These are phyloP conservation scores for Amphiprion clarkii DNA, from an alignment of 2,797 vertebrate genomes.

Conservation along the genomic window DNA sequence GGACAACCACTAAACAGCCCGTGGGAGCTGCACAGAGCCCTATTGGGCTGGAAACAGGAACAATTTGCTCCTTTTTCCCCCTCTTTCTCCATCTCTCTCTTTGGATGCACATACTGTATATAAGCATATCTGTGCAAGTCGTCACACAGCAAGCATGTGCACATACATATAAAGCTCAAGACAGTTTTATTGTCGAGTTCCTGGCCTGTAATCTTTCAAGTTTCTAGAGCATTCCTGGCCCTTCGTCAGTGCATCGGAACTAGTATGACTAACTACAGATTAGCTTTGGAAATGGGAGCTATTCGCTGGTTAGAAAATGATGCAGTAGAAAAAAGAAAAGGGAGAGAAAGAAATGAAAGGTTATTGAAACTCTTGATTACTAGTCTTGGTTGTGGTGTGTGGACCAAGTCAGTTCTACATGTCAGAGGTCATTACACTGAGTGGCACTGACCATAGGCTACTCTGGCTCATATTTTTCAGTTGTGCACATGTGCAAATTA, in stretches of 20 bases:
- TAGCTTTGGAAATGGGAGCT: constrained; percentile 61
- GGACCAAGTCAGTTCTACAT: constrained; percentile 26
- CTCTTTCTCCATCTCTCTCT: neutral
- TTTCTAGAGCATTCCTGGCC: constrained; percentile 34
- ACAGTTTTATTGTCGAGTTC: constrained; percentile 27
- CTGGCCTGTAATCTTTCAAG: constrained; percentile 45
- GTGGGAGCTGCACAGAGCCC: constrained; percentile 62
- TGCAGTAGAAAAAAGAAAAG: constrained; percentile 5
- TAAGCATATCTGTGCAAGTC: neutral
- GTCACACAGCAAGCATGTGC: constrained; percentile 2
- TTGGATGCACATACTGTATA: constrained; percentile 11
- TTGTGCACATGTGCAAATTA: neutral
- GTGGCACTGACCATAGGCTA: constrained; percentile 11
- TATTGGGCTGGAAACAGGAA: constrained; percentile 43
- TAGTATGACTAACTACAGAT: constrained; percentile 60
- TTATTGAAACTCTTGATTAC: constrained; percentile 52
- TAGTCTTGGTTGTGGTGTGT: constrained; percentile 33
- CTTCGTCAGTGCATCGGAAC: constrained; percentile 43
- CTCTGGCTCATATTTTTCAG: constrained; percentile 15
- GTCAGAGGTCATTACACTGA: constrained; percentile 33
- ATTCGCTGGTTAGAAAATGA: constrained; percentile 35
- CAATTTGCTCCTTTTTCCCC: constrained; percentile 1
- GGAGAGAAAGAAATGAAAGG: neutral
- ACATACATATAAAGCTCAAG: constrained; percentile 9
- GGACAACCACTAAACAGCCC: constrained; percentile 69